Percentiles rank a stretch among this genome's conserved stretches.
Evolutionary conservation across 2,888 invertebrate genomes (phyloP).

Genomic region (Xylota sylvarum): DNA sequence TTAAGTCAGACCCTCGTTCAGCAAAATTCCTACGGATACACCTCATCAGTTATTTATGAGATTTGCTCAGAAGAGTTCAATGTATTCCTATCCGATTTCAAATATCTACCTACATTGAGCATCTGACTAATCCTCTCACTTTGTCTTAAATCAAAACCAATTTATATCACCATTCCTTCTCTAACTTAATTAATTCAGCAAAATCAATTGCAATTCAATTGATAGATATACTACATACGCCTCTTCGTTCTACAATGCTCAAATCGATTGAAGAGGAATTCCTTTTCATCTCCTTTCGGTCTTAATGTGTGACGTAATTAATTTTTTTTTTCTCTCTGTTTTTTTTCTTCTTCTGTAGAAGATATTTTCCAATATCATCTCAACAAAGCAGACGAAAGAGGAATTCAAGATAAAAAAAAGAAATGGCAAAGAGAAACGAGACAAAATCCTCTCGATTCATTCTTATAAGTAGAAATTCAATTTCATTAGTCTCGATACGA

Average conservation of each 20-base stretch:
- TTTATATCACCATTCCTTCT: conserved; percentile 24
- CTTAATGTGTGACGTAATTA: conserved; percentile 53
- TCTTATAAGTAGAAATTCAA: conserved; percentile 67
- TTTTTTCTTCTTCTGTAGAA: not conserved
- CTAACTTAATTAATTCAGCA: conserved; percentile 46
- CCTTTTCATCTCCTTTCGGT: not conserved
- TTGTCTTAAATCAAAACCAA: conserved; percentile 43
- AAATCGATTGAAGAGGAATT: conserved; percentile 30
- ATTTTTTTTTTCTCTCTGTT: conserved; percentile 12
- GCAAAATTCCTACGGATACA: not conserved
- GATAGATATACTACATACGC: conserved; percentile 32
- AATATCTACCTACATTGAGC: not conserved
- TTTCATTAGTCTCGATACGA: conserved; percentile 58
- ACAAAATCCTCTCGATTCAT: conserved; percentile 51
- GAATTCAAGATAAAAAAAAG: not conserved
- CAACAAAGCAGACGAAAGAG: conserved; percentile 12
- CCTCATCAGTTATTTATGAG: not conserved
- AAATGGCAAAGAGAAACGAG: conserved; percentile 22
- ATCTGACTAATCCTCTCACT: conserved; percentile 35
- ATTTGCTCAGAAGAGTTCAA: not conserved
- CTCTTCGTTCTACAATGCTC: conserved; percentile 17
- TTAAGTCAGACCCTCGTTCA: not conserved
- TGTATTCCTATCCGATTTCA: not conserved
- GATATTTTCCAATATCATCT: conserved; percentile 43
- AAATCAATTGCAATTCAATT: conserved; percentile 65